Base-by-base conservation (phyloP, 1,140 invertebrate species). In the Lysiphlebus fabarum region DNA sequence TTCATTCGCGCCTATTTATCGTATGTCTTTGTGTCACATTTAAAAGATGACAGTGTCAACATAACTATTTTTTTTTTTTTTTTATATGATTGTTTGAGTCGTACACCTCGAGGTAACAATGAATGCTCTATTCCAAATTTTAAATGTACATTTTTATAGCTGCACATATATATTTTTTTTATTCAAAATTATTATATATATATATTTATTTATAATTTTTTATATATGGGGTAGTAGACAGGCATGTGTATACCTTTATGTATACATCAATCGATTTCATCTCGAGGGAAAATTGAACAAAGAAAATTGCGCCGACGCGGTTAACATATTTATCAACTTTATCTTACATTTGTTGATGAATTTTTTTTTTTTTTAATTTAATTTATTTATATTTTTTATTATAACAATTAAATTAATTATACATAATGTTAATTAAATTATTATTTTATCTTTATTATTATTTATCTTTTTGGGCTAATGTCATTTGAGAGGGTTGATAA, bases 211-310 rank as follows among this genome's bases (percentile, higher is more conserved):
- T 37, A 36, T 10, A 51, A 37, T 37, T 36, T 37, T 38, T 38
- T 36, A 51, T n/a, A 26, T 26, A 51, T 51, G 12, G 49, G 36
- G 49, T 12, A 34, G 33, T n/a, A 6, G 5, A n/a, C 12, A 26
- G 17, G 17, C 17, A 26, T 26, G 4, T 26, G 17, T 26, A 26
- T 26, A 26, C 17, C 17, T 26, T 26, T 26, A 26, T 26, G 17
- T 26, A 51, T 36, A 36, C 49, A 51, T 51, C 49, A 51, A 51
- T 51, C 49, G 49, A 51, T 51, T 51, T 51, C 38, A 51, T 51
- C 49, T 36, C 49, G 12, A n/a, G 49, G 49, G 49, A 51, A 6
- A 14, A 7, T 12, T 33, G 49, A 51, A 51, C 49, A 51, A 51
- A 51, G 47, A 36, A 51, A 12, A 51, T 38, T 36, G 49, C 49